Conservation (phyloP, 1,140 invertebrate species). For the Rhynchophorus ferrugineus region DNA sequence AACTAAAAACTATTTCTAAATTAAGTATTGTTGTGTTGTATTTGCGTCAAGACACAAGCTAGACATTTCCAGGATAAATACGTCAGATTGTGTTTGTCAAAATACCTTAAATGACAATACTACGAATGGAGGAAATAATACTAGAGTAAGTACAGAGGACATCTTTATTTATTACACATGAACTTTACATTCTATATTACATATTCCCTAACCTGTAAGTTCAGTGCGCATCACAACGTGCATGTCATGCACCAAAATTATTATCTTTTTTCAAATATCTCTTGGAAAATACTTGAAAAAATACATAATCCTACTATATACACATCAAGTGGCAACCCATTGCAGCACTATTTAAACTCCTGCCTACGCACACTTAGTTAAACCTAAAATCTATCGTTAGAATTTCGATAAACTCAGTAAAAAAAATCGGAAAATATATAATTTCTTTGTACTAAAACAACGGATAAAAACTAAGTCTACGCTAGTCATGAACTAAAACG, state of each 20-base stretch:
- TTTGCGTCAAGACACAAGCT: too few relatives aligned
- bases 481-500: neutral
- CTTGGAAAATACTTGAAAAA: constrained; percentile 6
- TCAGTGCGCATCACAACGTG: constrained; percentile 20
- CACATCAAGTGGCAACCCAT: constrained; percentile 3
- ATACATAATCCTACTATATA: constrained; percentile 10
- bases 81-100: too few relatives aligned
- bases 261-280: constrained; percentile 1
- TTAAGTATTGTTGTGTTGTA: too few relatives aligned
- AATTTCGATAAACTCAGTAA: neutral
- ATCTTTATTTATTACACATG: constrained; percentile 11
- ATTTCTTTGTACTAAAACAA: constrained; percentile 16
- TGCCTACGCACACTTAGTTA: neutral
- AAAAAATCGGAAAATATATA: constrained; percentile 17
- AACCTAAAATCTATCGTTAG: neutral
- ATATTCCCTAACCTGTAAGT: constrained; percentile 1
- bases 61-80: too few relatives aligned
- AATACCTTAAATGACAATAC: too few relatives aligned
- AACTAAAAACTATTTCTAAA: too few relatives aligned
- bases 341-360: neutral
- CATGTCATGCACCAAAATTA: constrained; percentile 17
- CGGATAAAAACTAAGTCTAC: constrained; percentile 5
- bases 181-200: constrained; percentile 17
- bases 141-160: neutral
- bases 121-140: too few relatives aligned